Base-by-base conservation (phyloP, 2,113 vertebrate genomes). In the Gorsachius goisagi region DNA sequence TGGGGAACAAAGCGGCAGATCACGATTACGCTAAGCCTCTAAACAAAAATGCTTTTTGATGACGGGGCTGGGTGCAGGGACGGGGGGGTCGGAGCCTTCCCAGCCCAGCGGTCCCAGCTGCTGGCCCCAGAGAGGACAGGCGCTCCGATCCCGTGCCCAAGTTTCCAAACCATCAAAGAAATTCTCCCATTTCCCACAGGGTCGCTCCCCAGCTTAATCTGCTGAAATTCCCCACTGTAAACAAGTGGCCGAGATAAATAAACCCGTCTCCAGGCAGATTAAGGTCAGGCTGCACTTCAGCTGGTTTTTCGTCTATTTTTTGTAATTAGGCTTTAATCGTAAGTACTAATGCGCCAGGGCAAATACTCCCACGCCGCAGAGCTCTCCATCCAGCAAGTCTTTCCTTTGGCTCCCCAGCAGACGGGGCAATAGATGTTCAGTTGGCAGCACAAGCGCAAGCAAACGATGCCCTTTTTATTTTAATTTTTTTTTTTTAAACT, bases 311-410 rank as follows among this genome's bases (percentile, higher is more conserved):
- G 58, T 96, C 97, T 97, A 88, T 96, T 97, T 97, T 95, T 96
- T 96, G 93, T 96, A 97, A 97, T 97, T 97, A 97, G 94, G 94
- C 95, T 96, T 97, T 97, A 97, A 97, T 97, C 95, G 5, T 92
- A 89, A 97, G 76, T 89, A 96, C 90, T 96, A 97, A 96, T 89
- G 71, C 91, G 73, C 84, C 91, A 93, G 94, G 92, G 96, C 97
- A 95, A 97, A 96, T 92, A 91, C 94, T 94, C 89, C 97, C 95
- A 95, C 87, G 62, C 92, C 4, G 5, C 86, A 75, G 89, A 97
- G 90, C 90, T 92, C 97, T 81, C 92, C 78, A 68, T 23, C 90
- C 88, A 79, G 77, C 73, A 78, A 77, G 77, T 85, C 92, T 12
- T 91, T 94, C 89, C 92, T 93, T 0, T 35, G 77, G 77, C 80